Conservation (phyloP, 1,140 invertebrate genomes). For the Elymnias hypermnestra region DNA sequence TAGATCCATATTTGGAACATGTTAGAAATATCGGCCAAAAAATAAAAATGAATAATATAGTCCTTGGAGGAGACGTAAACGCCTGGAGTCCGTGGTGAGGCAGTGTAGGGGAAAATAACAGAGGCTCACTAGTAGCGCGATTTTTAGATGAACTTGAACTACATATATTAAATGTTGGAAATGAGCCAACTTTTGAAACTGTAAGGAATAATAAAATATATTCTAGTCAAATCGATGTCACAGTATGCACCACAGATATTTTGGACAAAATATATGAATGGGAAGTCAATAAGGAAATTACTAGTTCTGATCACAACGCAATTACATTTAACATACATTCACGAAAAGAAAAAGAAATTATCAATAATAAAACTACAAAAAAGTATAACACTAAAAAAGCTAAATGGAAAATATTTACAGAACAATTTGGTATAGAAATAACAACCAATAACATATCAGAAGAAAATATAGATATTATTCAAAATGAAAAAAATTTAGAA, state of each 20-base stretch:
- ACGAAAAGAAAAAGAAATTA: neutral
- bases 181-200: conserved; percentile 28
- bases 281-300: neutral
- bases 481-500: no score
- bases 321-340: neutral
- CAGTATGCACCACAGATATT: conserved; percentile 7
- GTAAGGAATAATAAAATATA: conserved; percentile 11
- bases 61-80: conserved; percentile 22
- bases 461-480: neutral
- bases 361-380: neutral
- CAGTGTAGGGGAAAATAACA: conserved; percentile 21
- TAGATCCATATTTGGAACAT: neutral
- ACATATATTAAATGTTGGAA: conserved; percentile 27
- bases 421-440: neutral
- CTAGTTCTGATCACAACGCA: conserved; percentile 1
- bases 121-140: conserved; percentile 11
- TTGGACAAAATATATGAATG: conserved; percentile 9
- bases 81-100: conserved; percentile 43
- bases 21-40: neutral
- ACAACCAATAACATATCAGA: neutral
- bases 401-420: neutral
- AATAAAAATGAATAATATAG: neutral
- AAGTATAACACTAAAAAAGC: conserved; percentile 6
- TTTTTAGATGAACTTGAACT: conserved; percentile 21
- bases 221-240: conserved; percentile 23